Evolutionary conservation across 2,888 invertebrate genomes (phyloP).

Genomic region (Oconnorella tubifera): DNA sequence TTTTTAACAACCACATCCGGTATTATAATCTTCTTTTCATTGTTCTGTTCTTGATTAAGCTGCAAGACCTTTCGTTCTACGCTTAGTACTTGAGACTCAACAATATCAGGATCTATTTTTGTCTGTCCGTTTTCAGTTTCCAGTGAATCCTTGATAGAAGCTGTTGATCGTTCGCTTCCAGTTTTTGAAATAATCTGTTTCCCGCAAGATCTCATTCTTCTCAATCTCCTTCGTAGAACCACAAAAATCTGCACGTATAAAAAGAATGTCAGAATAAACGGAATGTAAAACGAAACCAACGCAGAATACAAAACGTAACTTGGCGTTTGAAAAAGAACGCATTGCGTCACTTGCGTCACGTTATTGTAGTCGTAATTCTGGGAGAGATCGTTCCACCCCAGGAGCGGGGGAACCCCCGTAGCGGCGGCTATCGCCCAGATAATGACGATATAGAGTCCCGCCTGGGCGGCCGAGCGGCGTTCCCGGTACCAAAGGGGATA

Average conservation of each 20-base stretch:
- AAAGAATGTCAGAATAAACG: conserved; percentile 51
- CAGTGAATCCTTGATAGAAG: background rate
- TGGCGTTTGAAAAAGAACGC: conserved; percentile 50
- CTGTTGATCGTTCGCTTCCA: background rate
- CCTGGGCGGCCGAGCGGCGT: conserved; percentile 47
- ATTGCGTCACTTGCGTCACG: conserved; percentile 41
- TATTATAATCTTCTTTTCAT: conserved; percentile 7
- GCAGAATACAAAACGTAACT: conserved; percentile 56
- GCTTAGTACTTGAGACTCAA: too few species aligned
- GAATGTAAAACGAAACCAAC: conserved; percentile 54
- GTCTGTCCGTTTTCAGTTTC: background rate
- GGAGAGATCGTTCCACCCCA: conserved; percentile 41
- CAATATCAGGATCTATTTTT: background rate
- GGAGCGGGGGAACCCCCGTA: conserved; percentile 53
- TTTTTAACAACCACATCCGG: background rate
- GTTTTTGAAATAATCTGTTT: too few species aligned
- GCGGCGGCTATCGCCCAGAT: conserved; percentile 55
- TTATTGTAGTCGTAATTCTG: conserved; percentile 33
- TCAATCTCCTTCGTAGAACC: conserved; percentile 46
- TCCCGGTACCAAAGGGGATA: conserved; percentile 53
- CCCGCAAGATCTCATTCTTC: conserved; percentile 39
- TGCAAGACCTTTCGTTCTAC: too few species aligned
- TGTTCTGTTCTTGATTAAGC: too few species aligned
- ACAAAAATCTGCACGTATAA: conserved; percentile 54
- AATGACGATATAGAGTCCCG: conserved; percentile 49